Conservation (phyloP, 37 sponge, comb jelly and placozoan species). For the Ianthella basta region DNA sequence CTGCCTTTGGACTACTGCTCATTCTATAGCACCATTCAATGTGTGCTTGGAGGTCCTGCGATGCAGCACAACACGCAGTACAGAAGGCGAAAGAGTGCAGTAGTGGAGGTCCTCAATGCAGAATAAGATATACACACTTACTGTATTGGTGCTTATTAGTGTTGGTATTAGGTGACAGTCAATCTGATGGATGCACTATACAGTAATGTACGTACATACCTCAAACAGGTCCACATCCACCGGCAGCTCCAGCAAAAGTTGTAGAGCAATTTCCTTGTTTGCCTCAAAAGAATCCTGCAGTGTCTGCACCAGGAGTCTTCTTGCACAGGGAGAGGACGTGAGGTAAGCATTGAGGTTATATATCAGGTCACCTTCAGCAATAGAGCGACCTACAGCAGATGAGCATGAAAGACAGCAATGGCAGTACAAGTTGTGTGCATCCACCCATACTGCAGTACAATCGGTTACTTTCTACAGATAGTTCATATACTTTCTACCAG, state of each 20-base stretch:
- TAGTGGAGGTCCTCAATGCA: neutral
- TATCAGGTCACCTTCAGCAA: neutral
- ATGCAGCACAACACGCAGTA: neutral
- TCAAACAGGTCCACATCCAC: neutral
- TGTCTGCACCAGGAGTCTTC: constrained; percentile 27
- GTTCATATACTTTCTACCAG: too few relatives aligned
- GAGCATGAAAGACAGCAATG: neutral
- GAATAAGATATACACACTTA: neutral
- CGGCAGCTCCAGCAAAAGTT: constrained; percentile 40
- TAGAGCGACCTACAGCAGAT: too few relatives aligned
- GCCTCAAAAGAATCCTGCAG: constrained; percentile 59
- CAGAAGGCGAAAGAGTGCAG: neutral
- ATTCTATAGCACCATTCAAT: constrained; percentile 17
- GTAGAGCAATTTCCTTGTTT: constrained; percentile 44
- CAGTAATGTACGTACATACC: neutral
- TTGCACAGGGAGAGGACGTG: constrained; percentile 1
- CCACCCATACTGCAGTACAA: neutral
- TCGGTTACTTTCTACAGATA: neutral
- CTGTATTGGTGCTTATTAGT: neutral
- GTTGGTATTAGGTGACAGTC: neutral
- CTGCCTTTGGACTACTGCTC: constrained; percentile 54
- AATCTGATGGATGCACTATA: too few relatives aligned
- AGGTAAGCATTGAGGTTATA: constrained; percentile 3
- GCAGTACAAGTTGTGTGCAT: neutral
- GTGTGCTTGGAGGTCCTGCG: constrained; percentile 18